Conservation (phyloP, 2,797 vertebrate species). For the Acipenser oxyrinchus region DNA sequence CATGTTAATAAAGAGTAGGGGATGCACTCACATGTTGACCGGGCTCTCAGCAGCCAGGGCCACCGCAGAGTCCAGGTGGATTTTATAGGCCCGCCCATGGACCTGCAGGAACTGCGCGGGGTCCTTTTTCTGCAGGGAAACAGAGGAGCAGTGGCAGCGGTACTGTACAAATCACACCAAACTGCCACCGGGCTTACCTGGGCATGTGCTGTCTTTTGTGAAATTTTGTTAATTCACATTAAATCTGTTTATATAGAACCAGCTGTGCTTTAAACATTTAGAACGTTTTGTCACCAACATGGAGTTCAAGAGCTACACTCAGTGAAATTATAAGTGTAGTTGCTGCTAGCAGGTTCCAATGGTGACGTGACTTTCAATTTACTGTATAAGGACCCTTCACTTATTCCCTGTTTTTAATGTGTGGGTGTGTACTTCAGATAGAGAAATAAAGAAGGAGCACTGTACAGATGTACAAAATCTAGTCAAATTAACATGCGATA, state of each 20-base stretch:
- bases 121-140: constrained; percentile 78
- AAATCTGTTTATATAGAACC: too few species aligned
- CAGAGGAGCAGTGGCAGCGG: neutral
- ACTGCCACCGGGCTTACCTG: neutral
- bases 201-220: too few species aligned
- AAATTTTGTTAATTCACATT: too few species aligned
- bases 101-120: constrained; percentile 96
- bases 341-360: too few species aligned
- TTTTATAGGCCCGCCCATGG: constrained; percentile 92
- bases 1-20: neutral
- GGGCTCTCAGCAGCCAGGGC: constrained; percentile 89
- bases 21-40: constrained; percentile 80
- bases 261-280: too few species aligned
- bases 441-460: neutral
- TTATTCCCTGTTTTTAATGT: too few species aligned
- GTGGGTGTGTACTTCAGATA: neutral
- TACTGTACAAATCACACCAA: too few species aligned
- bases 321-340: too few species aligned
- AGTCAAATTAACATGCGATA: neutral
- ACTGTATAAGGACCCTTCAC: too few species aligned
- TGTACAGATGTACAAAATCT: neutral
- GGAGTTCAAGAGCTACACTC: too few species aligned
- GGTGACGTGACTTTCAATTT: too few species aligned
- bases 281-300: too few species aligned
- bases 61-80: constrained; percentile 87